phyloP scores from a whole-genome alignment of 2,113 vertebrate genomes.

The Myrmophylax atrothorax region DNA sequence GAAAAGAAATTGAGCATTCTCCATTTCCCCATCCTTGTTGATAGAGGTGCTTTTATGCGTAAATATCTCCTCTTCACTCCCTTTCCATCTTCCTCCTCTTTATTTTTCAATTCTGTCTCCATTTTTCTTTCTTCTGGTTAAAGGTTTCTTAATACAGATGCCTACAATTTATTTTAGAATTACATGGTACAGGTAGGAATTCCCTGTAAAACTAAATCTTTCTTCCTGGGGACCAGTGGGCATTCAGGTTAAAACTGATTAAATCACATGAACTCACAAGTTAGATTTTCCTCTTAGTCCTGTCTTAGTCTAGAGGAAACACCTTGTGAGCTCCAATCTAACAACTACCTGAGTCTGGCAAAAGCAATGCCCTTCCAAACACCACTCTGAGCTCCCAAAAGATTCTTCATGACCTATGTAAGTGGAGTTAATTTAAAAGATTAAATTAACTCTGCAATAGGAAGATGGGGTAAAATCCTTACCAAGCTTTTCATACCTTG shows the following conservation, averaged over 20 bases:
- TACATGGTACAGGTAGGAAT: background rate
- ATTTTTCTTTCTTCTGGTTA: background rate
- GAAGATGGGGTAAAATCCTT: background rate
- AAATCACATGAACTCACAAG: background rate
- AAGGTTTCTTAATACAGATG: background rate
- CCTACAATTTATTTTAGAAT: background rate
- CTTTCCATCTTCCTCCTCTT: background rate
- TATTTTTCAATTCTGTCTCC: background rate
- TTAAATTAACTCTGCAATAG: background rate
- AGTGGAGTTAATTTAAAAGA: background rate
- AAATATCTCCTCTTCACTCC: background rate
- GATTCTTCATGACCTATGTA: background rate
- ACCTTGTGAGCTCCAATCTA: background rate
- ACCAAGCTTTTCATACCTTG: background rate
- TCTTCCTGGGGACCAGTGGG: background rate
- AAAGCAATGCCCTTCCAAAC: background rate
- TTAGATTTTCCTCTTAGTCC: background rate
- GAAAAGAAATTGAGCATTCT: background rate
- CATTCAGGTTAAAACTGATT: background rate
- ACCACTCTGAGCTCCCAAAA: background rate
- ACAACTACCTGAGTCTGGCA: background rate
- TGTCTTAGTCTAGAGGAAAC: background rate
- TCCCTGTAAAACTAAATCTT: background rate
- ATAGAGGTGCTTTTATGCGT: background rate
- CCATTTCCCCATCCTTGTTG: background rate